phyloP scores from a whole-genome alignment of 2,113 vertebrate genomes.

The Thryonomys swinderianus region DNA sequence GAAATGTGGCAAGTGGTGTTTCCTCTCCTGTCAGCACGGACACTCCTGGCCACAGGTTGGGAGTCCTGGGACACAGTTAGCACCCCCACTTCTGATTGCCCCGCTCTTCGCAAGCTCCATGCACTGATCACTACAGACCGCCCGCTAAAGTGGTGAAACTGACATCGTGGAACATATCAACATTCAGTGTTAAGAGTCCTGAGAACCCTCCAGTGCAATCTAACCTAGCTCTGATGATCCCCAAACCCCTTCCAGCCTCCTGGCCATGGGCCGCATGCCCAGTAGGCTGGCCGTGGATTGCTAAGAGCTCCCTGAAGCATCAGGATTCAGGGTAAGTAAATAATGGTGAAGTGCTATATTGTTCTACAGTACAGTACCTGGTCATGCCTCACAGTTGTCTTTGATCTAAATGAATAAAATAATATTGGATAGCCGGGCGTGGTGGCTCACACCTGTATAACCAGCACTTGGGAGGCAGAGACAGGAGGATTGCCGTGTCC shows the following conservation, averaged over 20 bases:
- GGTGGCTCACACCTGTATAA: too few species aligned
- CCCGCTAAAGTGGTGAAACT: neutral
- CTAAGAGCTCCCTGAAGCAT: neutral
- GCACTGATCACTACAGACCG: neutral
- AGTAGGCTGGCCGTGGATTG: neutral
- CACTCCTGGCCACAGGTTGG: neutral
- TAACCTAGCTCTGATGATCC: neutral
- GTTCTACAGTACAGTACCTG: neutral
- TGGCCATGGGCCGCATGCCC: neutral
- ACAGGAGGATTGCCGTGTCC: too few species aligned
- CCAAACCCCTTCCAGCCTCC: neutral
- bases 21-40: neutral
- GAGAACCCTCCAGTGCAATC: neutral
- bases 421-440: too few species aligned
- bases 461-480: too few species aligned
- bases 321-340: neutral
- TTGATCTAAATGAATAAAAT: neutral
- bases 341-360: neutral
- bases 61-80: neutral
- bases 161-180: neutral
- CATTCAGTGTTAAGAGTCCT: neutral
- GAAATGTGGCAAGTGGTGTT: neutral
- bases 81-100: neutral
- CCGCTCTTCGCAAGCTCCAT: neutral
- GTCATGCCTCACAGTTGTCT: neutral